phyloP scores from a whole-genome alignment of 2,113 vertebrate species.

The Labrus mixtus region DNA sequence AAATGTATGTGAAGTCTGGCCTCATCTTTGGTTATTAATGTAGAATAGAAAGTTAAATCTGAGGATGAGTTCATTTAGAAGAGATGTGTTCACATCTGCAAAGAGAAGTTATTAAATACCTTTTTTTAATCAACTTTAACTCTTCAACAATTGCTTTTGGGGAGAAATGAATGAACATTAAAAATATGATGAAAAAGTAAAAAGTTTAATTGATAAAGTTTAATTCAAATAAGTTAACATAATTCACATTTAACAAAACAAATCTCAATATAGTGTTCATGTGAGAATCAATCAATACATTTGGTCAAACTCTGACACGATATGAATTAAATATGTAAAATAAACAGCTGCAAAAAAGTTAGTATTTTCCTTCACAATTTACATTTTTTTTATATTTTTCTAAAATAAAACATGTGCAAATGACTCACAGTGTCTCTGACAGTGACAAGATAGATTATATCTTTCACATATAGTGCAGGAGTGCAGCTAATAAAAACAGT shows the following conservation, averaged over 20 bases:
- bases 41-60: slow-evolving; percentile 27
- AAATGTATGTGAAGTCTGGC: slow-evolving; percentile 19
- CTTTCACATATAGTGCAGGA: slow-evolving; percentile 75
- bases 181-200: slow-evolving; percentile 1
- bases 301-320: slow-evolving; percentile 67
- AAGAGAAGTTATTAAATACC: background rate
- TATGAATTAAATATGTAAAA: slow-evolving; percentile 58
- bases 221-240: slow-evolving; percentile 77
- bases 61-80: slow-evolving; percentile 32
- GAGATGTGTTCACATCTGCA: slow-evolving; percentile 11
- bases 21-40: slow-evolving; percentile 43
- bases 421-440: slow-evolving; percentile 82
- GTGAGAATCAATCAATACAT: slow-evolving; percentile 59
- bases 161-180: background rate
- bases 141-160: no score
- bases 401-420: slow-evolving; percentile 74
- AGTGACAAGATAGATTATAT: slow-evolving; percentile 70
- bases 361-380: slow-evolving; percentile 52
- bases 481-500: slow-evolving; percentile 73
- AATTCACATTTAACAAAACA: slow-evolving; percentile 47
- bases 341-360: slow-evolving; percentile 38
- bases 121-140: no score
- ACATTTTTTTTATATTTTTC: slow-evolving; percentile 41
- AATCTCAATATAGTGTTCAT: slow-evolving; percentile 47
- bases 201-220: slow-evolving; percentile 48